phyloP scores from a whole-genome alignment of 2,797 vertebrate genomes.

The Fistularia tabacaria region DNA sequence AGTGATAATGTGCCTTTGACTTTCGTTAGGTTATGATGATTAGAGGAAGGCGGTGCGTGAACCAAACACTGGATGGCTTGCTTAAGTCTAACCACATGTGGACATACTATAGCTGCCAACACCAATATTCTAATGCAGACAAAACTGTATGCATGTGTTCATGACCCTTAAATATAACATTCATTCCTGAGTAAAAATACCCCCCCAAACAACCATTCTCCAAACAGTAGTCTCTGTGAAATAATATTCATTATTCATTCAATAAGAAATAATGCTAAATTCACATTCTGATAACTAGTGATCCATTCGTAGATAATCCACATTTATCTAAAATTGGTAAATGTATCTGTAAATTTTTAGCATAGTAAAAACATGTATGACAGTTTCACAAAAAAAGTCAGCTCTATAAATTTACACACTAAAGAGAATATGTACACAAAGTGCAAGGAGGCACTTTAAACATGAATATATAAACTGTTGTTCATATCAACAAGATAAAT shows the following conservation, averaged over 20 bases:
- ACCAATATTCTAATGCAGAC: slow-evolving; percentile 8
- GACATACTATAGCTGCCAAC: slow-evolving; percentile 31
- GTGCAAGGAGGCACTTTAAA: slow-evolving; percentile 91
- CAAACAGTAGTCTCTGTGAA: slow-evolving; percentile 10
- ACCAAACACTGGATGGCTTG: slow-evolving; percentile 29
- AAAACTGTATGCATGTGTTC: slow-evolving; percentile 8
- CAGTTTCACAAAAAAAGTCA: slow-evolving; percentile 53
- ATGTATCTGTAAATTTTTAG: slow-evolving; percentile 52
- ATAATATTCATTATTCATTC: slow-evolving; percentile 3
- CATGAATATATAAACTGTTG: slow-evolving; percentile 76
- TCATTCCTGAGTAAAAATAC: slow-evolving; percentile 25
- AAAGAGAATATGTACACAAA: slow-evolving; percentile 82
- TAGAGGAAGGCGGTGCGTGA: slow-evolving; percentile 1
- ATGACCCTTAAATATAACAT: slow-evolving; percentile 28
- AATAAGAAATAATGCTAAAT: slow-evolving; percentile 30
- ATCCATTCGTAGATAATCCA: slow-evolving; percentile 16
- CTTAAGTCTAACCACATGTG: slow-evolving; percentile 24
- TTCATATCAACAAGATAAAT: slow-evolving; percentile 61
- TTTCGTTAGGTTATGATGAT: slow-evolving; percentile 6
- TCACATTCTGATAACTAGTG: slow-evolving; percentile 33
- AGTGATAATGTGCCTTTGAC: slow-evolving; percentile 10
- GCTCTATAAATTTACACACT: slow-evolving; percentile 73
- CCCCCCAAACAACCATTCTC: slow-evolving; percentile 5
- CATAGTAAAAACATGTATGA: slow-evolving; percentile 57
- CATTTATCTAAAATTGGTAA: slow-evolving; percentile 35